Base-by-base conservation (phyloP, 2,888 invertebrate species). In the Dicranocentrus wangi region DNA sequence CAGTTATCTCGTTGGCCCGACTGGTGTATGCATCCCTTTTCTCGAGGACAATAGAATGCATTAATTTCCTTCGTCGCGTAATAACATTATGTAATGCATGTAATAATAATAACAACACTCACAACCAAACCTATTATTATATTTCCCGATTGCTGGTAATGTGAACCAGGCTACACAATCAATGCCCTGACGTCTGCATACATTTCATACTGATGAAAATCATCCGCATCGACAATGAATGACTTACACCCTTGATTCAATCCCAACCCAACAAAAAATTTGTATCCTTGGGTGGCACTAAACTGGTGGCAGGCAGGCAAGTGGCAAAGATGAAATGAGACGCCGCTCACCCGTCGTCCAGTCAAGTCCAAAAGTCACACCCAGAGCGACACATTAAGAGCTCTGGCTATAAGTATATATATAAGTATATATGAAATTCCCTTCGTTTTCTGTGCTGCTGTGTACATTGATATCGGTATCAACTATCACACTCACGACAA, bases 1-100 rank as follows among this genome's bases (percentile, higher is more conserved):
- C 53, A 60, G 43, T 76, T 61, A 68, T 76, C 76, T 60, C 60
- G 15, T 1, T 68, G 58, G 68, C 32, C 76, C 68, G 66, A 68
- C 58, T 13, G 32, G 8, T 21, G 19, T 51, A 15, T 51, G 21
- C 43, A 66, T 25, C 27, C 23, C 2, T 69, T 23, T 17, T n/a
- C n/a, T n/a, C n/a, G n/a, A n/a, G n/a, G n/a, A n/a, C n/a, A n/a
- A n/a, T n/a, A n/a, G n/a, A n/a, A 60, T 65, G 23, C 51, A 66
- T 66, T 72, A 61, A 63, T 77, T 69, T 70, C 71, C 65, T 65
- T 63, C 63, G 53, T 25, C 27, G 78, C 65, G 71, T 78, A 78
- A 78, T 71, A 78, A 71, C 71, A 78, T 78, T 78, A 80, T 80
- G 79, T 80, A 80, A 72, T 72, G 51, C 66, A 66, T 72, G 72